Percentiles rank a stretch among this genome's conserved stretches.
Evolutionary conservation across 2,113 vertebrate genomes (phyloP).

Genomic region (Numenius arquata): DNA sequence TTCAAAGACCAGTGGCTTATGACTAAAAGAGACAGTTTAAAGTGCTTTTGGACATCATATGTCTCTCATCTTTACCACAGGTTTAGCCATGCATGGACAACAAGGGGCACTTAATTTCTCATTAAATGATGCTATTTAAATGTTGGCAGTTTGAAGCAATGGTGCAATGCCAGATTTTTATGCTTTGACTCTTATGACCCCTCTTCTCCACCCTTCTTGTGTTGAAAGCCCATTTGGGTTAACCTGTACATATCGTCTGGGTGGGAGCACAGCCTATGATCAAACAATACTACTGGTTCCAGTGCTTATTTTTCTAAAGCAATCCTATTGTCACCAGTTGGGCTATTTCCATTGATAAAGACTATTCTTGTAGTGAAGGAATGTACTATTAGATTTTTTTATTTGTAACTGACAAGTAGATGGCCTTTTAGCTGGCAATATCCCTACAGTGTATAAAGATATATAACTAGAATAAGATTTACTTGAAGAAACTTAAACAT

Average conservation of each 20-base stretch:
- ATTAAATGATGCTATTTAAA: neutral
- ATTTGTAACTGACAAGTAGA: neutral
- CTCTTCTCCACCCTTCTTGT: neutral
- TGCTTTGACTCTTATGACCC: neutral
- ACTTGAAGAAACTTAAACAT: neutral
- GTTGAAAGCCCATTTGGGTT: neutral
- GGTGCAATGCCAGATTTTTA: neutral
- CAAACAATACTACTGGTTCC: neutral
- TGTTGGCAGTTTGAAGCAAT: neutral
- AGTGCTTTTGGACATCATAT: neutral
- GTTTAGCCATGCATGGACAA: neutral
- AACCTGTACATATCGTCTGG: neutral
- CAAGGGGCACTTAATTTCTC: neutral
- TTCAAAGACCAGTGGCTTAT: conserved; percentile 48
- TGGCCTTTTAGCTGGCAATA: neutral
- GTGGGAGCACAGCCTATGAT: neutral
- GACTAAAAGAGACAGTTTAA: conserved; percentile 41
- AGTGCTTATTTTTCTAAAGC: neutral
- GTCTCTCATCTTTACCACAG: conserved; percentile 31
- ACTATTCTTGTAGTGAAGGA: neutral
- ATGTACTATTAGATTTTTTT: neutral
- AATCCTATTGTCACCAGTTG: neutral
- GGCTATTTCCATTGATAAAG: neutral
- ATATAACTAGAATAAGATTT: neutral
- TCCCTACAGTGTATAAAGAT: neutral